Conservation (phyloP, 2,797 vertebrate species). For the Amazonetta brasiliensis region DNA sequence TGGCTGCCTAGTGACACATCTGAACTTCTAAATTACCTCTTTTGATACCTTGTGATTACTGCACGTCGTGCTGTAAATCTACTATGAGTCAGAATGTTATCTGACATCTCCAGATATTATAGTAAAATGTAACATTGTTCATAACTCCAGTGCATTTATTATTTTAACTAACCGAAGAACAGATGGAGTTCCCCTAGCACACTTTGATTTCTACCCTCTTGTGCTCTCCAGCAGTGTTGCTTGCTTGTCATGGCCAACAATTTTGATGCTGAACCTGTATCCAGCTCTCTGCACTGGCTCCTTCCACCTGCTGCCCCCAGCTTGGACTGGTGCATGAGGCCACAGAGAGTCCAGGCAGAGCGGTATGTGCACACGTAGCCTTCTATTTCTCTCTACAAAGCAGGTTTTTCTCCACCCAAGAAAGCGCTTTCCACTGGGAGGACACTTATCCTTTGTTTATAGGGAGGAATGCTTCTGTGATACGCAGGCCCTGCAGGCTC, state of each 20-base stretch:
- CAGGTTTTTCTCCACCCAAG: background rate
- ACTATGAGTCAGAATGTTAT: background rate
- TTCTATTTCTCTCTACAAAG: background rate
- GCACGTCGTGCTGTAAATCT: slow-evolving; percentile 28
- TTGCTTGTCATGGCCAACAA: slow-evolving; percentile 30
- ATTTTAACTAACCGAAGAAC: slow-evolving; percentile 40
- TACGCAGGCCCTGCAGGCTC: background rate
- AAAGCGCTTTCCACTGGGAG: background rate
- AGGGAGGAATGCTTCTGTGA: background rate
- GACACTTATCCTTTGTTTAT: background rate
- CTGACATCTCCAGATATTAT: slow-evolving; percentile 1
- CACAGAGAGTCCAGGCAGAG: background rate
- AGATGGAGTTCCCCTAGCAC: background rate
- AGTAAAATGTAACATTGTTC: slow-evolving; percentile 20
- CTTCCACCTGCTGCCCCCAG: slow-evolving; percentile 38
- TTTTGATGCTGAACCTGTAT: slow-evolving; percentile 4
- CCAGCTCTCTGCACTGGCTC: background rate
- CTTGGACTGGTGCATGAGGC: background rate
- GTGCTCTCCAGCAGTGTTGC: slow-evolving; percentile 38
- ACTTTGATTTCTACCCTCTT: slow-evolving; percentile 48
- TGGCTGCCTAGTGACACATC: slow-evolving; percentile 23
- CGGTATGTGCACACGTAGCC: background rate
- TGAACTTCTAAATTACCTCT: slow-evolving; percentile 49
- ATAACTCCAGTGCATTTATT: background rate
- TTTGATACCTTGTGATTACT: slow-evolving; percentile 66